Conservation (phyloP, 2,888 invertebrate species). For the Pharmacophagus antenor region DNA sequence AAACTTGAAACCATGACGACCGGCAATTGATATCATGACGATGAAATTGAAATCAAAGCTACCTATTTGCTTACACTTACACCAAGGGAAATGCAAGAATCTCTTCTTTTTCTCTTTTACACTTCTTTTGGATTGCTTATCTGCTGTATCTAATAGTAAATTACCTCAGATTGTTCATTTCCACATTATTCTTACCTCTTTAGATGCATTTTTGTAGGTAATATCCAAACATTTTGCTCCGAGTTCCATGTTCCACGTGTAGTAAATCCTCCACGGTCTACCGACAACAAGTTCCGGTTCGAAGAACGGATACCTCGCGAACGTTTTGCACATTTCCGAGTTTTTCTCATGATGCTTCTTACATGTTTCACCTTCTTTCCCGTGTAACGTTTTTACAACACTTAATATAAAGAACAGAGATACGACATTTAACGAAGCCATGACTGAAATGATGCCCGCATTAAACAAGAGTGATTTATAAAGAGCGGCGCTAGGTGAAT, state of each 20-base stretch:
- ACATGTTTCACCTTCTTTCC: constrained; percentile 1
- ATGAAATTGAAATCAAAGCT: background rate
- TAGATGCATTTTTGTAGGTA: constrained; percentile 51
- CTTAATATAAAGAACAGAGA: constrained; percentile 6
- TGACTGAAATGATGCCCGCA: constrained; percentile 7
- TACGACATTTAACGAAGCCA: constrained; percentile 1
- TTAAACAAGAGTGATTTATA: constrained; percentile 23
- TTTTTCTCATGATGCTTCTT: constrained; percentile 20
- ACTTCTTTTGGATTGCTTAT: too few relatives aligned
- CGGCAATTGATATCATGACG: too few relatives aligned
- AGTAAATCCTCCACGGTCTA: constrained; percentile 58
- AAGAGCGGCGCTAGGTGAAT: constrained; percentile 17
- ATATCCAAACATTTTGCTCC: constrained; percentile 55
- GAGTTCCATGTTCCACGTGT: constrained; percentile 57
- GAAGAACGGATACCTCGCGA: constrained; percentile 54
- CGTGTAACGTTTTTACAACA: background rate
- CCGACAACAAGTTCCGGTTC: constrained; percentile 54
- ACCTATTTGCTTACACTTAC: too few relatives aligned
- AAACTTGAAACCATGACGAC: too few relatives aligned
- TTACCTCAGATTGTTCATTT: background rate
- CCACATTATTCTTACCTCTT: constrained; percentile 37
- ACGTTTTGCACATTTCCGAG: constrained; percentile 31
- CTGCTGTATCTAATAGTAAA: too few relatives aligned
- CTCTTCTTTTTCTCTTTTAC: too few relatives aligned
- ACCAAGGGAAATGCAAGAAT: too few relatives aligned